Evolutionary conservation across 2,888 invertebrate genomes (phyloP).

Genomic region (Meteorus cinctellus): DNA sequence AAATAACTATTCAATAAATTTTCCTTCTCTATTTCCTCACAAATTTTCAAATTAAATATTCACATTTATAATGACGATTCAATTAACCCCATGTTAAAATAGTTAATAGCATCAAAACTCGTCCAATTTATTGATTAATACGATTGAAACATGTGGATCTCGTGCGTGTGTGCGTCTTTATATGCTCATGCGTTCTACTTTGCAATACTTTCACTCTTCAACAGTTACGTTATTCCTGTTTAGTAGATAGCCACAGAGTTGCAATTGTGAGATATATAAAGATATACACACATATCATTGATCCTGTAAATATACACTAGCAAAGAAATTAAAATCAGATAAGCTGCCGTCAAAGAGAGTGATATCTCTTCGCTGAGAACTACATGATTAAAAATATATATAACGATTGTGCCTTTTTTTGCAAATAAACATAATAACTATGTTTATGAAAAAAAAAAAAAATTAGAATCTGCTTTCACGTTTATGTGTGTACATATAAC

Average conservation of each 20-base stretch:
- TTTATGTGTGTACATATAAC: not conserved
- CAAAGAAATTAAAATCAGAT: slow-evolving; percentile 18
- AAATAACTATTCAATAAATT: not conserved
- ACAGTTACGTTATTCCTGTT: slow-evolving; percentile 70
- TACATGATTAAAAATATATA: not conserved
- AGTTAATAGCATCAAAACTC: slow-evolving; percentile 20
- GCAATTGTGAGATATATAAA: slow-evolving; percentile 23
- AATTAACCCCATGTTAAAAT: slow-evolving; percentile 3
- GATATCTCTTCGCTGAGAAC: slow-evolving; percentile 3
- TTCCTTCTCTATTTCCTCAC: not conserved
- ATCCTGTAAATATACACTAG: slow-evolving; percentile 38
- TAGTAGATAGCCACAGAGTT: slow-evolving; percentile 16
- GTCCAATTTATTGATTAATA: slow-evolving; percentile 63
- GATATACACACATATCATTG: not conserved
- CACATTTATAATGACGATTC: not conserved
- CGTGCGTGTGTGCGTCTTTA: not conserved
- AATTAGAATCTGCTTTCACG: slow-evolving; percentile 15
- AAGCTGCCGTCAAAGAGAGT: slow-evolving; percentile 9
- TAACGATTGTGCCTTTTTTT: not conserved
- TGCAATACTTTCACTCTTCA: slow-evolving; percentile 72
- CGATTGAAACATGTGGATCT: slow-evolving; percentile 56
- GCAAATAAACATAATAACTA: not conserved
- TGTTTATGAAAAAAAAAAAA: not conserved
- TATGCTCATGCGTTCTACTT: slow-evolving; percentile 63
- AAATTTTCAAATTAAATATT: slow-evolving; percentile 13